A percentile compares a stretch with the other conserved stretches of the same genome.
Evolutionary conservation across 2,113 vertebrate genomes (phyloP).

Genomic region (Brevimyrus niger): DNA sequence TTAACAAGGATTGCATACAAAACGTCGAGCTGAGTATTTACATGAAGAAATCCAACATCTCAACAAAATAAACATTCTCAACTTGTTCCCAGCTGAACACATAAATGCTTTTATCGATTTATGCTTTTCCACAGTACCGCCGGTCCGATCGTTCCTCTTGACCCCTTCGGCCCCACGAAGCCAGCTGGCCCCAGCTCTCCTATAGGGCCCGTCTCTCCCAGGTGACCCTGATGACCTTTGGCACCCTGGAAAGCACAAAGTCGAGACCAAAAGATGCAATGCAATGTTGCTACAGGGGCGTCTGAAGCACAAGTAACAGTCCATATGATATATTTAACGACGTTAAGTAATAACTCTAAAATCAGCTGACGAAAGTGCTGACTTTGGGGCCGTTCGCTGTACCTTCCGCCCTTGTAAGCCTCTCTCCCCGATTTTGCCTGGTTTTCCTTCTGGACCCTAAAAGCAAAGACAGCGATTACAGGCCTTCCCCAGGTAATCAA

Average conservation of each 20-base stretch:
- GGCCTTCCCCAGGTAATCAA: background rate
- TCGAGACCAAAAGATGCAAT: background rate
- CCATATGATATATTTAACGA: background rate
- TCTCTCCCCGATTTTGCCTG: constrained; percentile 83
- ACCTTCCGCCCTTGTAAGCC: constrained; percentile 90
- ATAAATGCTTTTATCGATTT: background rate
- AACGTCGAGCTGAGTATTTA: background rate
- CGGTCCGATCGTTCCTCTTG: constrained; percentile 88
- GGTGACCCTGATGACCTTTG: constrained; percentile 85
- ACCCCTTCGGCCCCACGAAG: constrained; percentile 85
- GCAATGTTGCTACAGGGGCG: background rate
- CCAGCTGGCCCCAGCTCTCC: constrained; percentile 77
- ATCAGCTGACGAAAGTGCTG: background rate
- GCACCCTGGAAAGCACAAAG: constrained; percentile 64
- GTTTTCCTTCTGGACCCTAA: constrained; percentile 90
- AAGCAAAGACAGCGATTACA: constrained; percentile 20
- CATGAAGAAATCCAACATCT: background rate
- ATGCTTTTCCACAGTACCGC: constrained; percentile 66
- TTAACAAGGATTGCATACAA: background rate
- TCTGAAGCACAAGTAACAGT: background rate
- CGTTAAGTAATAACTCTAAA: background rate
- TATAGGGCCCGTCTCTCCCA: constrained; percentile 79
- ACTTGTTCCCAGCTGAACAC: background rate
- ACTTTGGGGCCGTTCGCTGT: constrained; percentile 11
- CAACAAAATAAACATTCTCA: background rate